These are phyloP conservation scores for Dinothrombium tinctorium DNA, from an alignment of 1,140 invertebrate genomes.

Conservation along the genomic window DNA sequence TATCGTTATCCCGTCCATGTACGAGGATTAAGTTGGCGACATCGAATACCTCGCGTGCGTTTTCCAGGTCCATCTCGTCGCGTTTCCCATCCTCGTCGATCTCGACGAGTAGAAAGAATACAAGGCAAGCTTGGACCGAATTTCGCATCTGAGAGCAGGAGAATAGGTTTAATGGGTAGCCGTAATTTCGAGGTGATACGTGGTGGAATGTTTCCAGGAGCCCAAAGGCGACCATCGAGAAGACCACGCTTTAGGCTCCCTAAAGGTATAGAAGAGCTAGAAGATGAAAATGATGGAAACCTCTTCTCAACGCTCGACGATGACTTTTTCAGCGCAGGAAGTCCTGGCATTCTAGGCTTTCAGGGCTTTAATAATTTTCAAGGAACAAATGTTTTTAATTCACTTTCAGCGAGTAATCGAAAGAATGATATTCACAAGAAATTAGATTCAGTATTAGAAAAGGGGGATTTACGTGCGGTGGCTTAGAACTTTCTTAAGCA, in stretches of 20 bases:
- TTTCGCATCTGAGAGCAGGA: neutral
- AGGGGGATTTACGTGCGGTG: no score
- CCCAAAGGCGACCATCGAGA: neutral
- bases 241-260: neutral
- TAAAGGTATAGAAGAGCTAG: neutral
- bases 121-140: neutral
- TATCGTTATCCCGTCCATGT: no score
- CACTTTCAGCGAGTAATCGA: conserved; percentile 5
- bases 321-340: conserved; percentile 7
- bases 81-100: neutral
- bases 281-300: conserved; percentile 1
- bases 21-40: no score
- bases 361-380: conserved; percentile 11
- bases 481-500: no score
- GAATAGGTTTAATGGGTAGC: conserved; percentile 7
- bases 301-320: conserved; percentile 4
- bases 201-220: conserved; percentile 8
- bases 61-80: neutral
- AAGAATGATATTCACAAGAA: neutral
- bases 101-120: neutral
- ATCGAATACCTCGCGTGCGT: no score
- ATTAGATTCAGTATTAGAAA: no score
- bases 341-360: conserved; percentile 9
- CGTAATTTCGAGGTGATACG: conserved; percentile 11
- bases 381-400: conserved; percentile 4